Evolutionary conservation across 2,888 invertebrate species (phyloP).

Genomic region (Aromia moschata): DNA sequence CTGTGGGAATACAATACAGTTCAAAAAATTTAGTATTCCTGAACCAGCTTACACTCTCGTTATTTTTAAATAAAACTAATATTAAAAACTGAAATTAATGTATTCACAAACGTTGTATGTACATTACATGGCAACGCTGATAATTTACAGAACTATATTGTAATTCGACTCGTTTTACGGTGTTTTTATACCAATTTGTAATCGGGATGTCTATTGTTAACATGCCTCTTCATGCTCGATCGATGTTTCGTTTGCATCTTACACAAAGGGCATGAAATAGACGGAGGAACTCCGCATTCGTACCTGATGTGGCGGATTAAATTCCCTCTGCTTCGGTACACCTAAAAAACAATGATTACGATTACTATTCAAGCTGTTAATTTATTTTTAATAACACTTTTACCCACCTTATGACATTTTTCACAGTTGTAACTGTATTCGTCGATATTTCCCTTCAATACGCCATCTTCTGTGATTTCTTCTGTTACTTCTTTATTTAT

Average conservation of each 20-base stretch:
- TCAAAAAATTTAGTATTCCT: too few relatives aligned
- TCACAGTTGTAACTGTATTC: background rate
- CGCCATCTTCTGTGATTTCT: background rate
- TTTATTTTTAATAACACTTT: background rate
- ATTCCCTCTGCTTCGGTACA: conserved; percentile 36
- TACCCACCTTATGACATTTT: conserved; percentile 8
- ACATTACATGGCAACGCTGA: background rate
- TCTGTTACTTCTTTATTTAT: background rate
- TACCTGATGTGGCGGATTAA: conserved; percentile 41
- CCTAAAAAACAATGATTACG: conserved; percentile 26
- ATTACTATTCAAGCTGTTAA: background rate
- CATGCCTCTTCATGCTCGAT: conserved; percentile 40
- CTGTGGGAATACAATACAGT: too few relatives aligned
- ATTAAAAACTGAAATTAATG: too few relatives aligned
- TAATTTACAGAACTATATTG: background rate
- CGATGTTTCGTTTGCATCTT: conserved; percentile 35
- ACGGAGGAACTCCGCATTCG: conserved; percentile 43
- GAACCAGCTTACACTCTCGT: too few relatives aligned
- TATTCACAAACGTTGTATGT: too few relatives aligned
- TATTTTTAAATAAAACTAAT: too few relatives aligned
- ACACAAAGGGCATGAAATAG: conserved; percentile 40
- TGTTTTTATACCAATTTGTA: too few relatives aligned
- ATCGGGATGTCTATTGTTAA: conserved; percentile 23
- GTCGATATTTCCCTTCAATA: background rate
- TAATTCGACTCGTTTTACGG: too few relatives aligned